A percentile compares a stretch with the other conserved stretches of the same genome.
Evolutionary conservation across 2,888 invertebrate species (phyloP).

Genomic region (Antheraea assamensis): DNA sequence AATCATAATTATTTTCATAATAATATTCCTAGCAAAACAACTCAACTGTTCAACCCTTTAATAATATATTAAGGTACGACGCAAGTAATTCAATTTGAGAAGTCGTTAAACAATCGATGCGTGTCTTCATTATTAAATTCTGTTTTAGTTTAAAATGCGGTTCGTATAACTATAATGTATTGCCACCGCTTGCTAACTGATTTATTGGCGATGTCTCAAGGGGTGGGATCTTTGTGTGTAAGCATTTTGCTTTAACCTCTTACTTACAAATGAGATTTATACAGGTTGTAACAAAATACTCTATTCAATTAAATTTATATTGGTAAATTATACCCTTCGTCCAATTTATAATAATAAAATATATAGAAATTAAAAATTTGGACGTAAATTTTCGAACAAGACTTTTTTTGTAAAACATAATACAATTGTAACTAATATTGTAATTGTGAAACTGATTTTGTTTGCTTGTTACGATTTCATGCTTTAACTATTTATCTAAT

Average conservation of each 20-base stretch:
- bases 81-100: slow-evolving; percentile 69
- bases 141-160: slow-evolving; percentile 75
- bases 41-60: slow-evolving; percentile 62
- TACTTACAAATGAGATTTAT: slow-evolving; percentile 10
- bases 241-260: slow-evolving; percentile 48
- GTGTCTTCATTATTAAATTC: slow-evolving; percentile 76
- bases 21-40: slow-evolving; percentile 32
- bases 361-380: no score
- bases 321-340: neutral
- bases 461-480: no score
- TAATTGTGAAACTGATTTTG: no score
- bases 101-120: slow-evolving; percentile 78
- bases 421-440: no score
- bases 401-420: no score
- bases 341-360: no score
- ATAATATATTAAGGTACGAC: slow-evolving; percentile 35
- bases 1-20: slow-evolving; percentile 31
- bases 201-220: slow-evolving; percentile 58
- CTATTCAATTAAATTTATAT: neutral
- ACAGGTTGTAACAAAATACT: slow-evolving; percentile 22
- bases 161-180: slow-evolving; percentile 73
- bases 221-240: slow-evolving; percentile 62
- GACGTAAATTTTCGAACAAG: no score
- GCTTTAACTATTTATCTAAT: no score
- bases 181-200: slow-evolving; percentile 49